A percentile compares a stretch with the other conserved stretches of the same genome.
phyloP scores from a whole-genome alignment of 2,113 vertebrate genomes.

The Mustela lutreola region DNA sequence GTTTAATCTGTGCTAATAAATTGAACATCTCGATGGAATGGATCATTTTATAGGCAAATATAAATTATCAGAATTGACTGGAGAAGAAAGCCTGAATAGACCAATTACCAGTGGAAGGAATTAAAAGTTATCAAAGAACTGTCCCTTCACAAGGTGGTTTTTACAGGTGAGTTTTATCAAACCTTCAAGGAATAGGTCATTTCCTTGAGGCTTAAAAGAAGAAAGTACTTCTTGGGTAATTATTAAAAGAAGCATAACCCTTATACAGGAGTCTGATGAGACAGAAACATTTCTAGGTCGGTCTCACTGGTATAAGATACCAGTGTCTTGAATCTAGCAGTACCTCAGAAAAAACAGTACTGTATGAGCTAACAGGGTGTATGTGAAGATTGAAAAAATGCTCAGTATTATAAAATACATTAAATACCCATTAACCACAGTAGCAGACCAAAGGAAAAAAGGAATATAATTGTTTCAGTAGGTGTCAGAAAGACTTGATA shows the following conservation, averaged over 20 bases:
- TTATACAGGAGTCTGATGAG: neutral
- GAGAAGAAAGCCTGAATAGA: slow-evolving; percentile 79
- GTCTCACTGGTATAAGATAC: neutral
- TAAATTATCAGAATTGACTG: slow-evolving; percentile 81
- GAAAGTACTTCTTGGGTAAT: slow-evolving; percentile 37
- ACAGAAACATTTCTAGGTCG: neutral
- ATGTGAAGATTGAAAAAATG: neutral
- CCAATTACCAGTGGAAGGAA: slow-evolving; percentile 74
- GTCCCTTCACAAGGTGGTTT: slow-evolving; percentile 76
- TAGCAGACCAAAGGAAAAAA: neutral
- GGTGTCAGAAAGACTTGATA: neutral
- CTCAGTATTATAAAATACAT: neutral
- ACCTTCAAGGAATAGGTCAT: slow-evolving; percentile 49
- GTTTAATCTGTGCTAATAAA: slow-evolving; percentile 74
- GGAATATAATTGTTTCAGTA: neutral
- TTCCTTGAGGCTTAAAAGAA: slow-evolving; percentile 67
- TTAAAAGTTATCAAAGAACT: slow-evolving; percentile 79
- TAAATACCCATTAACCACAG: neutral
- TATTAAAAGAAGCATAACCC: slow-evolving; percentile 1
- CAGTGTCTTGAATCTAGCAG: neutral
- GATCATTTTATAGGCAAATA: slow-evolving; percentile 83
- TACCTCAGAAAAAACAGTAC: neutral
- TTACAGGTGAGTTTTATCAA: slow-evolving; percentile 78
- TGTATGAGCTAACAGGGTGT: neutral
- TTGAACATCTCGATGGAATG: slow-evolving; percentile 80